Evolutionary conservation across 1,140 invertebrate species (phyloP), one percentile per base, ranked within the genome.

Genomic region (Carcinoscorpius rotundicauda): DNA sequence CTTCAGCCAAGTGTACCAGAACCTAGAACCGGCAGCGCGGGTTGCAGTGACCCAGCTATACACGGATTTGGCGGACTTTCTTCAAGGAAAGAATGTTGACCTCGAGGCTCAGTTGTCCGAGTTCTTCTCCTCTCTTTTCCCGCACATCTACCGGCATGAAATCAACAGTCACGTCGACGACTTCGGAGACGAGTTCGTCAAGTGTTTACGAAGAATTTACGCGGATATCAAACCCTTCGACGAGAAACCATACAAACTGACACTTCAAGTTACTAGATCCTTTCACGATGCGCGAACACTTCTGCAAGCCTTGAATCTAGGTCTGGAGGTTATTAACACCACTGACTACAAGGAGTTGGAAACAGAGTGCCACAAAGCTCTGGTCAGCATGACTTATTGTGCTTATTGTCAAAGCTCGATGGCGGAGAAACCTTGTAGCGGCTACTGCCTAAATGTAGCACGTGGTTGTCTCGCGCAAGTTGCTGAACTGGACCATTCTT

Each of bases 381-480:
- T 93, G 9, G 78, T 91, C 4, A 82, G 84, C 60, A 85, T 92
- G 79, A 84, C 83, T 62, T 89, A 87, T 74, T 93, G 91, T 77
- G 83, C 88, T 3, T 84, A 84, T 69, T 94, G 91, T 76, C 81
- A 83, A 58, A 87, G 86, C 0, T 78, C 86, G 58, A 63, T 71
- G 4, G 77, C 82, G 9, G 81, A 83, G 52, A 85, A 84, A 71
- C 85, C 91, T 3, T 96, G 91, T 78, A 81, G 82, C 52, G 88
- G 87, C 66, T 87, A 90, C 72, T 94, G 92, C 78, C 81, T 89
- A 65, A 93, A 95, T 74, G 87, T 93, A 5, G 82, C 91, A 72
- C 82, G 79, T 78, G 84, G 82, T 71, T 80, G 79, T 70, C 70
- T 80, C 48, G 75, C 78, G 2, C 76, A 71, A 80, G 71, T 89